phyloP scores from a whole-genome alignment of 2,797 vertebrate genomes.

The Tadarida brasiliensis region DNA sequence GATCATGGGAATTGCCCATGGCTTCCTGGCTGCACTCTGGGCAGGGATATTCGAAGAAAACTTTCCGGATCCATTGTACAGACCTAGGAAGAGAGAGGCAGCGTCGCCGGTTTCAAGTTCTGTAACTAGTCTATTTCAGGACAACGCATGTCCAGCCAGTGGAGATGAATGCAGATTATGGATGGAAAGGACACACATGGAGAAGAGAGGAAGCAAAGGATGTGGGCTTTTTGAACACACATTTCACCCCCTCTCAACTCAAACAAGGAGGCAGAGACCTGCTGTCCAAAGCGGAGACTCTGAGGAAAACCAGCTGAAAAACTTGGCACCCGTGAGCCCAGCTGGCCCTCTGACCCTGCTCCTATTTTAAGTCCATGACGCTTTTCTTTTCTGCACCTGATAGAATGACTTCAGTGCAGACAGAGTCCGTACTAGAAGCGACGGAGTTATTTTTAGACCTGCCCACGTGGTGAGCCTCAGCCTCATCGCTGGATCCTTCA shows the following conservation, averaged over 20 bases:
- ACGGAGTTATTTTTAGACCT: constrained; percentile 61
- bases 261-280: constrained; percentile 53
- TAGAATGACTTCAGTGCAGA: constrained; percentile 61
- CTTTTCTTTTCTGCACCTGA: constrained; percentile 74
- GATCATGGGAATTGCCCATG: background rate
- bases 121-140: background rate
- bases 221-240: background rate
- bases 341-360: constrained; percentile 48
- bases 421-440: background rate
- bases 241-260: background rate
- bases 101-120: background rate
- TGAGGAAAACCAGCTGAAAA: constrained; percentile 64
- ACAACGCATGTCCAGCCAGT: background rate
- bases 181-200: background rate
- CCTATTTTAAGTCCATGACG: constrained; percentile 70
- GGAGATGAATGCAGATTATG: background rate
- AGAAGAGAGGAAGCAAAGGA: background rate
- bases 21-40: background rate
- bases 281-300: constrained; percentile 62
- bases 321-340: constrained; percentile 39
- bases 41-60: background rate
- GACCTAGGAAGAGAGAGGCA: background rate
- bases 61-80: background rate
- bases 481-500: background rate
- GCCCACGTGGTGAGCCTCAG: background rate